Evolutionary conservation across 2,888 invertebrate genomes (phyloP).

Genomic region (Rhogogaster chlorosoma): DNA sequence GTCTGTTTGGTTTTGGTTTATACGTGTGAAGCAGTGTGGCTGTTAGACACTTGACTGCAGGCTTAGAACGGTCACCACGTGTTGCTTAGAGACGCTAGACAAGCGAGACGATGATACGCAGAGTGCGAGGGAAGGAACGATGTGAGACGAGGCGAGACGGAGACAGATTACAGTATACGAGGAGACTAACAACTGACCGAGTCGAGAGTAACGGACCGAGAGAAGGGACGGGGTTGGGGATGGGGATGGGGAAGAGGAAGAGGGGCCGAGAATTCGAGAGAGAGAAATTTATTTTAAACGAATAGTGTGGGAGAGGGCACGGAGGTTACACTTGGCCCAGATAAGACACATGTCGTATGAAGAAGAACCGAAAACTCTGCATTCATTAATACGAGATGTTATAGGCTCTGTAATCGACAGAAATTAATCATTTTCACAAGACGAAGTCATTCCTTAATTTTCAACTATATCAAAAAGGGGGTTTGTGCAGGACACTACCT

Average conservation of each 20-base stretch:
- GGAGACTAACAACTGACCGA: conserved; percentile 46
- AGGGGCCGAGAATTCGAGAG: background rate
- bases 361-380: background rate
- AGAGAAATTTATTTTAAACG: conserved; percentile 34
- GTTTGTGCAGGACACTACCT: background rate
- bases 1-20: background rate
- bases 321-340: conserved; percentile 57
- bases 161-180: conserved; percentile 12
- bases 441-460: background rate
- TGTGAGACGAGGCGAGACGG: background rate
- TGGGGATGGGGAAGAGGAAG: background rate
- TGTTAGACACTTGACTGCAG: conserved; percentile 47
- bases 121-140: background rate
- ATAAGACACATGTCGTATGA: conserved; percentile 52
- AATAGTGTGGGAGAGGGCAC: conserved; percentile 55
- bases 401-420: background rate
- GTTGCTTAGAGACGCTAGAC: conserved; percentile 46
- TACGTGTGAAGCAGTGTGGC: background rate
- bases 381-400: background rate
- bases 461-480: background rate
- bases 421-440: background rate
- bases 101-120: conserved; percentile 32
- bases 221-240: background rate
- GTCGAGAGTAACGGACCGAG: conserved; percentile 10
- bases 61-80: conserved; percentile 49